Evolutionary conservation across 2,113 vertebrate species (phyloP).

Genomic region (Lampris incognitus): DNA sequence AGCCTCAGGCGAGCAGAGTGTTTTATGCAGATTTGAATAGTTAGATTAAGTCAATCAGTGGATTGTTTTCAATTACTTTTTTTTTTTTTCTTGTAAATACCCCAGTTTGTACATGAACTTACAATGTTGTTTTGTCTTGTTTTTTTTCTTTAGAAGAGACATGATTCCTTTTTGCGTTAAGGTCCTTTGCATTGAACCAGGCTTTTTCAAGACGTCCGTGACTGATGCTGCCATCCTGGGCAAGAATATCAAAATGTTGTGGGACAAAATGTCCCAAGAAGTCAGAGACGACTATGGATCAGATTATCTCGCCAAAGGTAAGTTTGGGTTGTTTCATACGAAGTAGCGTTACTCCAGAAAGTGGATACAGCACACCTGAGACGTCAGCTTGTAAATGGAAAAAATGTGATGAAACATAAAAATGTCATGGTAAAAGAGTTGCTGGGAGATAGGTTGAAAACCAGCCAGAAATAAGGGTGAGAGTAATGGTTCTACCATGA

Average conservation of each 20-base stretch:
- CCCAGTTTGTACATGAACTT: no score
- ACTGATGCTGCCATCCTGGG: slow-evolving; percentile 62
- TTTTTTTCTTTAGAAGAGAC: slow-evolving; percentile 70
- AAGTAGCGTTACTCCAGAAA: not conserved
- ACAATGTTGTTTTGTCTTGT: not conserved
- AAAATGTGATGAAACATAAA: no score
- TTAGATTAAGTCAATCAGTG: no score
- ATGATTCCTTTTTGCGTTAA: slow-evolving; percentile 86
- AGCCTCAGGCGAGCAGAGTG: slow-evolving; percentile 77
- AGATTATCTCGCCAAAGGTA: slow-evolving; percentile 73
- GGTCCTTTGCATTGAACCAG: slow-evolving; percentile 84
- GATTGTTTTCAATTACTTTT: not conserved
- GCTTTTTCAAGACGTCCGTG: slow-evolving; percentile 83
- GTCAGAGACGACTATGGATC: slow-evolving; percentile 76
- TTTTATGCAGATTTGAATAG: no score
- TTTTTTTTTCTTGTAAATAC: rapidly evolving
- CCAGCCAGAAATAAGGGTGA: no score
- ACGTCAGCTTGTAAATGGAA: no score
- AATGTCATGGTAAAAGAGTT: no score
- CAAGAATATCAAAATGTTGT: slow-evolving; percentile 65
- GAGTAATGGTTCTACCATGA: no score
- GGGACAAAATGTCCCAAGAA: slow-evolving; percentile 80
- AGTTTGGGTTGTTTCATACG: not conserved
- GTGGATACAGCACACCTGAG: no score
- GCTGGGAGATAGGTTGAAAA: no score